A percentile compares a stretch with the other conserved stretches of the same genome.
These are phyloP conservation scores for Halictus rubicundus DNA, from an alignment of 1,140 invertebrate species.

Conservation along the genomic window DNA sequence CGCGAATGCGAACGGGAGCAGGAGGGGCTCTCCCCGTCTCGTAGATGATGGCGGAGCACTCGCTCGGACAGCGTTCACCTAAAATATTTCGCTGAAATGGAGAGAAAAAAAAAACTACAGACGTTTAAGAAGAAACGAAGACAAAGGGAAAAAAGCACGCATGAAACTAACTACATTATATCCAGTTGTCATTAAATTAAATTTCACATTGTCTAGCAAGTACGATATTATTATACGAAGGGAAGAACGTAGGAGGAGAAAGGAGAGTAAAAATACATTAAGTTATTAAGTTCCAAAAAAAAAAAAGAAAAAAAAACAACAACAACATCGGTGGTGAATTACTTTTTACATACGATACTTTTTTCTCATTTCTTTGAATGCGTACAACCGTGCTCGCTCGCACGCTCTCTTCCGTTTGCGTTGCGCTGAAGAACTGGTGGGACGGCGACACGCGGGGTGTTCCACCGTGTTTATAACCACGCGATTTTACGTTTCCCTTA, in stretches of 20 bases:
- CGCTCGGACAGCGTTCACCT: neutral
- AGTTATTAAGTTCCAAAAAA: slow-evolving; percentile 74
- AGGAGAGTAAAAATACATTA: slow-evolving; percentile 75
- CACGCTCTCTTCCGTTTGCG: neutral
- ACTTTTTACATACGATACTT: slow-evolving; percentile 60
- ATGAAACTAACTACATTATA: slow-evolving; percentile 72
- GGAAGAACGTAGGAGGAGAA: slow-evolving; percentile 74
- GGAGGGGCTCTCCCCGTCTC: too few relatives aligned
- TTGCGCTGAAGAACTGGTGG: too few relatives aligned
- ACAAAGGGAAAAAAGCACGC: slow-evolving; percentile 62
- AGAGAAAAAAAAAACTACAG: slow-evolving; percentile 14
- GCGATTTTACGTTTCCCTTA: slow-evolving; percentile 6
- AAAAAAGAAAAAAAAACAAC: too few relatives aligned
- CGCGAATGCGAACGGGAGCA: too few relatives aligned
- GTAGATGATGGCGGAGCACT: too few relatives aligned
- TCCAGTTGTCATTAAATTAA: slow-evolving; percentile 77
- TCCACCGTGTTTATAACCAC: too few relatives aligned
- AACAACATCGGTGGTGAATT: slow-evolving; percentile 71
- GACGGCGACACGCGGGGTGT: too few relatives aligned
- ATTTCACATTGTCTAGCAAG: slow-evolving; percentile 76
- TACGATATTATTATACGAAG: slow-evolving; percentile 75
- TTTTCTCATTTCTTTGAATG: slow-evolving; percentile 31
- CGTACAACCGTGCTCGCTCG: slow-evolving; percentile 18
- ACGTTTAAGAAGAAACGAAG: slow-evolving; percentile 60
- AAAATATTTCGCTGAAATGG: slow-evolving; percentile 47